Evolutionary conservation across 1,140 invertebrate species (phyloP).

Genomic region (Gryllus bimaculatus): DNA sequence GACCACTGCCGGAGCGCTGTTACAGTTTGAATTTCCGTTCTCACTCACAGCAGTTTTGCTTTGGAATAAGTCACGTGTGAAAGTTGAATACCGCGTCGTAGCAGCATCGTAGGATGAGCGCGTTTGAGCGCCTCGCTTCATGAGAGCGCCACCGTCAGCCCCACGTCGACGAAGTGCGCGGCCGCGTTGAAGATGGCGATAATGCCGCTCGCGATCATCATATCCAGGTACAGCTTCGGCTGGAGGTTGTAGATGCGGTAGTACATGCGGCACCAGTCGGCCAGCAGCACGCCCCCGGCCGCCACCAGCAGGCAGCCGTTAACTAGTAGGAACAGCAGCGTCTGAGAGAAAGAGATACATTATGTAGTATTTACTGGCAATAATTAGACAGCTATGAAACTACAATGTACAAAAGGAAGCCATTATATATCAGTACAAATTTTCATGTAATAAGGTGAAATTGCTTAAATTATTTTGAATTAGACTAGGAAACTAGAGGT

Average conservation of each 20-base stretch:
- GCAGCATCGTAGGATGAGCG: no score
- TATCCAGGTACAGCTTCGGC: slow-evolving; percentile 47
- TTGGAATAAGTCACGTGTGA: no score
- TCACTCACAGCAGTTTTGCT: no score
- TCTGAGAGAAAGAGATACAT: slow-evolving; percentile 29
- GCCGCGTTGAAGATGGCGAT: slow-evolving; percentile 43
- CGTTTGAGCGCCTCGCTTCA: not conserved
- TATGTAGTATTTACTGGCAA: not conserved
- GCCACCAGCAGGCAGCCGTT: slow-evolving; percentile 51
- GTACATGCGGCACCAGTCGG: slow-evolving; percentile 43
- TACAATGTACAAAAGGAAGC: no score
- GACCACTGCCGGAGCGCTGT: no score
- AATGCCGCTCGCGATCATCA: slow-evolving; percentile 46
- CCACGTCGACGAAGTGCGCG: slow-evolving; percentile 42
- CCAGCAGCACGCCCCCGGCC: slow-evolving; percentile 49
- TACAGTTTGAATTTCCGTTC: no score
- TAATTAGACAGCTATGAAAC: not conserved
- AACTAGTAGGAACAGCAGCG: slow-evolving; percentile 48
- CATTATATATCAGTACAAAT: no score
- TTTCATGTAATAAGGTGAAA: no score
- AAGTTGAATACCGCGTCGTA: no score
- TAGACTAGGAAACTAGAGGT: no score
- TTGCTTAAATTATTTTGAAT: no score
- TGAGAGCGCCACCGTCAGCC: slow-evolving; percentile 38
- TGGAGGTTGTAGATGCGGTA: slow-evolving; percentile 40